Percentiles rank a stretch among this genome's conserved stretches.
These are phyloP conservation scores for Agelas oroides DNA, from an alignment of 37 sponge, comb jelly and placozoan genomes.

Conservation along the genomic window DNA sequence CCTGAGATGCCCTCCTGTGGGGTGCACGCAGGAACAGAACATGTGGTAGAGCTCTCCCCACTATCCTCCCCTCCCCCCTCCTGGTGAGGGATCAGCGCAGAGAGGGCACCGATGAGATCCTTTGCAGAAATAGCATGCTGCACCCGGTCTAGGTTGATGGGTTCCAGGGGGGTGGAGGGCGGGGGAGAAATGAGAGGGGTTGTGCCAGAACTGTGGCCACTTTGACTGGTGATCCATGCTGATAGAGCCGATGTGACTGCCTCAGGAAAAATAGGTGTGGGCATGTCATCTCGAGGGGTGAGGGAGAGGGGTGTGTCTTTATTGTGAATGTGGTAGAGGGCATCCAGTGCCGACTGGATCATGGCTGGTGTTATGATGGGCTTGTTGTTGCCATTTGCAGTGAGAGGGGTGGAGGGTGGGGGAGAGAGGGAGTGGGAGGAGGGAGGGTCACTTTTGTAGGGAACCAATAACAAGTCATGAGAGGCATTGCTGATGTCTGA, in stretches of 20 bases:
- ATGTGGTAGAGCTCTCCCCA: slow-evolving; percentile 9
- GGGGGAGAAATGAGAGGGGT: slow-evolving; percentile 49
- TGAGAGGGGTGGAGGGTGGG: slow-evolving; percentile 52
- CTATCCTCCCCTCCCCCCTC: not conserved
- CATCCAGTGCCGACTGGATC: slow-evolving; percentile 58
- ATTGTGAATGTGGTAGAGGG: slow-evolving; percentile 30
- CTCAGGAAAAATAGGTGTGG: slow-evolving; percentile 21
- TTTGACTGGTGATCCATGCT: slow-evolving; percentile 40
- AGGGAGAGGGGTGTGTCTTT: slow-evolving; percentile 35
- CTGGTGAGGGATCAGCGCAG: slow-evolving; percentile 1
- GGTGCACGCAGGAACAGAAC: slow-evolving; percentile 49
- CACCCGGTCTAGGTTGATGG: not conserved
- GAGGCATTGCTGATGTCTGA: slow-evolving; percentile 38
- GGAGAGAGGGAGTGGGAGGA: slow-evolving; percentile 28
- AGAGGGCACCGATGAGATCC: slow-evolving; percentile 57
- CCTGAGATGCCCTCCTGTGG: slow-evolving; percentile 51
- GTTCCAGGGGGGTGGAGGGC: slow-evolving; percentile 60
- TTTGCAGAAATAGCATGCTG: slow-evolving; percentile 47
- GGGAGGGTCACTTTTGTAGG: not conserved
- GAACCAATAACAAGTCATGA: slow-evolving; percentile 2
- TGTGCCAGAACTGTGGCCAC: not conserved
- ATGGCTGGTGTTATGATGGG: slow-evolving; percentile 49
- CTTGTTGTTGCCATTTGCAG: slow-evolving; percentile 2
- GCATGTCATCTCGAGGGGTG: slow-evolving; percentile 1
- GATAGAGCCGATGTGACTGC: slow-evolving; percentile 36